Evolutionary conservation across 2,797 vertebrate genomes (phyloP).

Genomic region (Sebastes hubbsi): DNA sequence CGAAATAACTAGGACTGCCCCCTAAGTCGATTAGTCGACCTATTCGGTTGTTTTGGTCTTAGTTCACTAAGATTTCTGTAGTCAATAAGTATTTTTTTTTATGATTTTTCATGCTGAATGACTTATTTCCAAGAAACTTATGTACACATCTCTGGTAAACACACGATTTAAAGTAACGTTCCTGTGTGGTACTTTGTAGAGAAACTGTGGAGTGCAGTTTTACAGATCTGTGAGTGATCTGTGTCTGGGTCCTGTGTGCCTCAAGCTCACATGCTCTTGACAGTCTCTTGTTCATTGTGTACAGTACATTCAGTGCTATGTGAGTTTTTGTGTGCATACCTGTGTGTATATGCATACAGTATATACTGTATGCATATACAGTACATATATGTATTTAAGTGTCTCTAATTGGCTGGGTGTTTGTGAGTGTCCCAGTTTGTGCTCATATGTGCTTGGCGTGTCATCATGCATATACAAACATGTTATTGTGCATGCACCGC

Average conservation of each 20-base stretch:
- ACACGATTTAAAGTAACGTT: no score
- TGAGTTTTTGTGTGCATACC: background rate
- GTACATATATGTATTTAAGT: background rate
- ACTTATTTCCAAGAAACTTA: no score
- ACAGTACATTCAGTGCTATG: background rate
- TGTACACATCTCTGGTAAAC: no score
- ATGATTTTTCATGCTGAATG: no score
- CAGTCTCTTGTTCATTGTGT: background rate
- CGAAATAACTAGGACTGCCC: no score
- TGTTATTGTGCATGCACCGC: background rate
- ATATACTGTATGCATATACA: background rate
- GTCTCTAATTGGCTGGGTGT: background rate
- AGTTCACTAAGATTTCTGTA: no score
- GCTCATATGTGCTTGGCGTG: background rate
- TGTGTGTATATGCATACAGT: background rate
- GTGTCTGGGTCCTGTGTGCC: background rate
- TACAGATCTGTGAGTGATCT: no score
- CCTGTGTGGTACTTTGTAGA: no score
- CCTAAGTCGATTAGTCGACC: no score
- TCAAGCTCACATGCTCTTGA: background rate
- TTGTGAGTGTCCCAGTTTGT: background rate
- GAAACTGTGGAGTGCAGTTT: no score
- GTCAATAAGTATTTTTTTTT: no score
- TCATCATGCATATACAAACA: background rate
- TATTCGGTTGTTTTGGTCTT: no score